Evolutionary conservation across 2,888 invertebrate species (phyloP).

Genomic region (Torymus tubicola): DNA sequence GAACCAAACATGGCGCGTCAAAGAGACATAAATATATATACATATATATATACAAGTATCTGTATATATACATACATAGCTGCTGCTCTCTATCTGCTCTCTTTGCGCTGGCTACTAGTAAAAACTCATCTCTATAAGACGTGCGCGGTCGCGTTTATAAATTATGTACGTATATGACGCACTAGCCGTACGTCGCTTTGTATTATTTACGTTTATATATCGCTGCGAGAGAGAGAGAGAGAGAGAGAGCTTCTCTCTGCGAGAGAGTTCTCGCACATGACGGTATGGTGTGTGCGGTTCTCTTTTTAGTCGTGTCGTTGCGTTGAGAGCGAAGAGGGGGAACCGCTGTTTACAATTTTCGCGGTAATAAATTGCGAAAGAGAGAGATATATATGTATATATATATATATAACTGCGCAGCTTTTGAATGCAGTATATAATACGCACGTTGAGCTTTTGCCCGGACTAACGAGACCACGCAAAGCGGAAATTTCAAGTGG

Average conservation of each 20-base stretch:
- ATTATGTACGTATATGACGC: background rate
- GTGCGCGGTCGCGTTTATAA: background rate
- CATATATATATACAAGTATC: too few species aligned
- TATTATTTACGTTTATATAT: too few species aligned
- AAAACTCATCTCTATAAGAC: background rate
- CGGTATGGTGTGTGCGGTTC: too few species aligned
- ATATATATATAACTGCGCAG: too few species aligned
- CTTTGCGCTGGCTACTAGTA: background rate
- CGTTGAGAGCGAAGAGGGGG: too few species aligned
- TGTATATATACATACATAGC: background rate
- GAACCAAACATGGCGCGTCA: conserved; percentile 37
- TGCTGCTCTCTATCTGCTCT: background rate
- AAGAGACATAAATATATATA: conserved; percentile 9
- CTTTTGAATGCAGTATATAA: background rate
- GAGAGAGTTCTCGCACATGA: too few species aligned
- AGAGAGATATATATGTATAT: too few species aligned
- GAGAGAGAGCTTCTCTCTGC: too few species aligned
- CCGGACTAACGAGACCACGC: background rate
- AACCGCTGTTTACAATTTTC: conserved; percentile 9
- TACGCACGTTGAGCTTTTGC: background rate
- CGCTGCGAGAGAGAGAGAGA: too few species aligned
- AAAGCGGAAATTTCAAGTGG: conserved; percentile 26
- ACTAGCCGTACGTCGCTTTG: background rate
- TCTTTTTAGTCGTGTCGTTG: too few species aligned
- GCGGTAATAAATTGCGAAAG: conserved; percentile 9